phyloP scores from a whole-genome alignment of 2,888 invertebrate genomes.

The Phortica magna region DNA sequence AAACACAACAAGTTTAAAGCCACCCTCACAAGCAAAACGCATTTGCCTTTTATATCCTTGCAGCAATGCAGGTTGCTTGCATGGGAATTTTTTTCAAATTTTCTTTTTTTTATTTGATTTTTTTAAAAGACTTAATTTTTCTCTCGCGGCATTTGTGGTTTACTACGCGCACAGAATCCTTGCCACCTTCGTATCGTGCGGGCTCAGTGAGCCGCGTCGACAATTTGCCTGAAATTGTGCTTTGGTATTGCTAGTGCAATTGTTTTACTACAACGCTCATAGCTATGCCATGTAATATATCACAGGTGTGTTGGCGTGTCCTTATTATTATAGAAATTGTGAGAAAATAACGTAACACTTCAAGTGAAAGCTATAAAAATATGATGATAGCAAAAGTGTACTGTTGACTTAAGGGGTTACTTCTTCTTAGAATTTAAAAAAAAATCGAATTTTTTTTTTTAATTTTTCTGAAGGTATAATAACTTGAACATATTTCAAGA shows the following conservation, averaged over 20 bases:
- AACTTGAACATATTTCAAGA: too few species aligned
- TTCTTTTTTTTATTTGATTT: background rate
- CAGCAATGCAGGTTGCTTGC: constrained; percentile 48
- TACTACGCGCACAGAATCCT: constrained; percentile 27
- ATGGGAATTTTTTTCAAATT: constrained; percentile 58
- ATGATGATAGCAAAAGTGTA: background rate
- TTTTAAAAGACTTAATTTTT: background rate
- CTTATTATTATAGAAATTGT: background rate
- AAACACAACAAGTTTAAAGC: background rate
- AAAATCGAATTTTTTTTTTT: too few species aligned
- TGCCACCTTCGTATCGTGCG: constrained; percentile 22
- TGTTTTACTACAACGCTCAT: background rate
- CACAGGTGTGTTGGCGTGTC: constrained; percentile 13
- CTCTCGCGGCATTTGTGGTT: constrained; percentile 8
- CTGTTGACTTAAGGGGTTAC: too few species aligned
- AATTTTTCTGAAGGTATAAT: too few species aligned
- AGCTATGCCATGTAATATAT: constrained; percentile 21
- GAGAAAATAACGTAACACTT: background rate
- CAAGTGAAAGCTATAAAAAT: background rate
- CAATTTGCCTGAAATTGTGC: constrained; percentile 20
- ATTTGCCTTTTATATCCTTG: background rate
- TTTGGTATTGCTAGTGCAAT: background rate
- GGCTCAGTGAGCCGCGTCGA: constrained; percentile 23
- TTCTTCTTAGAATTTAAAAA: too few species aligned
- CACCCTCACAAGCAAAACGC: background rate